Conservation (phyloP, 2,113 vertebrate genomes). For the Jaculus jaculus region DNA sequence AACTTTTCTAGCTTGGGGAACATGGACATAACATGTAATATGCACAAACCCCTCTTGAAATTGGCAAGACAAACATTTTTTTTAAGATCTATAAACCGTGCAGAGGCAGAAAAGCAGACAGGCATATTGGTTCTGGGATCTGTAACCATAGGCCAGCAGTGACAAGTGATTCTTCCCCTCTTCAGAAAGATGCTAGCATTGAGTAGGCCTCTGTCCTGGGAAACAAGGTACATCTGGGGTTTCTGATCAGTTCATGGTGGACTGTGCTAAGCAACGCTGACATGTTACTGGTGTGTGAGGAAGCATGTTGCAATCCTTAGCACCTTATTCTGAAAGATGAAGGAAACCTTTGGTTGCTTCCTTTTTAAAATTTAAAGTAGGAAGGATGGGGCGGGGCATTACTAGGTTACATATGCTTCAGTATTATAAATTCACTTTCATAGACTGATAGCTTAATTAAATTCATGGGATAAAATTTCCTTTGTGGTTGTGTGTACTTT, state of each 20-base stretch:
- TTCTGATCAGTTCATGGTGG: neutral
- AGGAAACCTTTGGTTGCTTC: slow-evolving; percentile 33
- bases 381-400: slow-evolving; percentile 38
- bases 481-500: neutral
- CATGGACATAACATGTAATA: slow-evolving; percentile 44
- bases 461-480: slow-evolving; percentile 2
- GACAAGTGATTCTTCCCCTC: neutral
- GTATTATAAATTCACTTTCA: slow-evolving; percentile 59
- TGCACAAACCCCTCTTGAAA: slow-evolving; percentile 50
- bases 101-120: neutral
- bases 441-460: slow-evolving; percentile 58
- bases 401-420: slow-evolving; percentile 48
- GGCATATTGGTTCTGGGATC: slow-evolving; percentile 35
- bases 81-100: slow-evolving; percentile 22
- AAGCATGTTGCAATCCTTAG: slow-evolving; percentile 12
- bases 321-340: slow-evolving; percentile 42
- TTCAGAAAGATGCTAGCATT: neutral
- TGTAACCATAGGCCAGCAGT: neutral
- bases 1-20: slow-evolving; percentile 50
- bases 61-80: slow-evolving; percentile 21
- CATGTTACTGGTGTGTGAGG: neutral
- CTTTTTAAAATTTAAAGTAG: slow-evolving; percentile 43
- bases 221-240: neutral
- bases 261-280: neutral
- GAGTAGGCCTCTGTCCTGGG: neutral